Conservation (phyloP, 1,140 invertebrate species). For the Babylonia areolata region DNA sequence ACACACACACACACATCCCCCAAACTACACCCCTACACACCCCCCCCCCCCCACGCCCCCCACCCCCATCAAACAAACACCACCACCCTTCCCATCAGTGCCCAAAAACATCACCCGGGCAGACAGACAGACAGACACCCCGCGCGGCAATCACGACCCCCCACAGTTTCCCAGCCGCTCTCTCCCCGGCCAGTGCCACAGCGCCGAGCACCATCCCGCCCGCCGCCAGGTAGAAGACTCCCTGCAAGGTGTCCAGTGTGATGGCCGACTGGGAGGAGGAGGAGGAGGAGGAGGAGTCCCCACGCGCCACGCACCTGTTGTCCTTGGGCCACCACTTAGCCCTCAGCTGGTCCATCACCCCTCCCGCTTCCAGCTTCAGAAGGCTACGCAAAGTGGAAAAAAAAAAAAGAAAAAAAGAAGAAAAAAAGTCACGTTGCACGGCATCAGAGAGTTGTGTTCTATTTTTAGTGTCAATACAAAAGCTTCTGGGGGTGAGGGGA, state of each 20-base stretch:
- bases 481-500: too few species aligned
- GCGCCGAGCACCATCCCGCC: neutral
- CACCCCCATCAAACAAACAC: too few species aligned
- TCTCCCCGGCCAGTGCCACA: neutral
- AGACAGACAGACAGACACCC: neutral
- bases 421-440: too few species aligned
- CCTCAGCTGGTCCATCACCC: neutral
- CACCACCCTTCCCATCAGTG: too few species aligned
- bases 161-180: neutral
- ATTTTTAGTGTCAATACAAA: too few species aligned
- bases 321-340: neutral
- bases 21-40: too few species aligned
- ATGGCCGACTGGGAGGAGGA: neutral
- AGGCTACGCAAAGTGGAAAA: neutral
- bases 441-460: too few species aligned
- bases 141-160: neutral
- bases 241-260: neutral
- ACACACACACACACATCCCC: too few species aligned
- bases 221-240: neutral
- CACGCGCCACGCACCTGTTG: neutral
- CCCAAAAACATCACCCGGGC: too few species aligned
- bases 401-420: neutral
- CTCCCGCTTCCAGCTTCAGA: constrained; percentile 7
- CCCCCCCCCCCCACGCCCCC: too few species aligned
- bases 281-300: too few species aligned